Evolutionary conservation across 92 coral and sea anemone genomes (phyloP).

Genomic region (Parazoanthus darwini): DNA sequence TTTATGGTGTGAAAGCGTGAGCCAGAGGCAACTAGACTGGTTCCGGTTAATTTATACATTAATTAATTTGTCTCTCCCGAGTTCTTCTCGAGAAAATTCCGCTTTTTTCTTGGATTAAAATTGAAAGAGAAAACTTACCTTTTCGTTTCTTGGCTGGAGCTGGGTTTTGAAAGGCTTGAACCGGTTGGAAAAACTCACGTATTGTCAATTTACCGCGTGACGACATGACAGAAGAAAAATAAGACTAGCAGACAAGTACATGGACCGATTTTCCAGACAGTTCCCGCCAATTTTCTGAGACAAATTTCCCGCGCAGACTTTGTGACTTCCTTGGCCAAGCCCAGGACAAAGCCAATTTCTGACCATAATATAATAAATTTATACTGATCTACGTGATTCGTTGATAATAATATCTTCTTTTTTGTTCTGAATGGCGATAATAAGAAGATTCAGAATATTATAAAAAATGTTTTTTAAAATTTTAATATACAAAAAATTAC

Average conservation of each 20-base stretch:
- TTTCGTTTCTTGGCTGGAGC: slow-evolving; percentile 12
- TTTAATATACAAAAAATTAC: slow-evolving; percentile 20
- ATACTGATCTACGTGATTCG: slow-evolving; percentile 1
- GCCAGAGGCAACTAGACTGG: slow-evolving; percentile 52
- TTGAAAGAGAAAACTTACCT: slow-evolving; percentile 22
- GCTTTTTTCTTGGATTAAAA: slow-evolving; percentile 17
- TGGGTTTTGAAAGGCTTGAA: slow-evolving; percentile 21
- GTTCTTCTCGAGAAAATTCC: slow-evolving; percentile 10
- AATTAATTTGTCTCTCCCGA: slow-evolving; percentile 20
- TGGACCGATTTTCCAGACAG: slow-evolving; percentile 19
- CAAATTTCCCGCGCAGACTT: slow-evolving; percentile 11
- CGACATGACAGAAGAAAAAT: neutral
- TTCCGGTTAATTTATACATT: slow-evolving; percentile 45
- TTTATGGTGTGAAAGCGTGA: slow-evolving; percentile 49
- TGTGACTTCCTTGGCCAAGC: neutral
- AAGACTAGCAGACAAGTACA: slow-evolving; percentile 10
- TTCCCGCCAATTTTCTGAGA: slow-evolving; percentile 35
- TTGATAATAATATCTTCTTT: slow-evolving; percentile 3
- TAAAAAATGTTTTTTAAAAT: slow-evolving; percentile 1
- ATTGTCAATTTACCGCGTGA: too few species aligned
- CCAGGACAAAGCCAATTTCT: slow-evolving; percentile 29
- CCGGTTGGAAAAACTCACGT: neutral
- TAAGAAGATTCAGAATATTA: slow-evolving; percentile 22
- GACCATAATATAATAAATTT: slow-evolving; percentile 25
- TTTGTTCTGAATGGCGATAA: slow-evolving; percentile 31